These are phyloP conservation scores for Euwallacea fornicatus DNA, from an alignment of 1,140 invertebrate genomes.

Conservation along the genomic window DNA sequence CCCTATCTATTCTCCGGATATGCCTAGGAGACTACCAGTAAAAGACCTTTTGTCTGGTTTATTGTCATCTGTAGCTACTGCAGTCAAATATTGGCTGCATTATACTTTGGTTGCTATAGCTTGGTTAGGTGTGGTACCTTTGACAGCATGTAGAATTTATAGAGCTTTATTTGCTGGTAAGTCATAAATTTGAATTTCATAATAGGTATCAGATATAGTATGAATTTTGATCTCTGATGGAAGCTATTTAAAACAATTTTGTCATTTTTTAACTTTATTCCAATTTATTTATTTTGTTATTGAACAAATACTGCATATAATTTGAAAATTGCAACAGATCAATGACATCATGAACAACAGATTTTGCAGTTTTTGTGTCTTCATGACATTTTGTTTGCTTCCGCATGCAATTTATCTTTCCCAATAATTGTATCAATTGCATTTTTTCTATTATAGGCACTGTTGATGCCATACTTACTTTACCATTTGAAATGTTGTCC, in stretches of 20 bases:
- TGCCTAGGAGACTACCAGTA: constrained; percentile 94
- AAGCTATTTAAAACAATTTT: too few relatives aligned
- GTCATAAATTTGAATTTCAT: background rate
- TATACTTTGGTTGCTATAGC: constrained; percentile 93
- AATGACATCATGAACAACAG: too few relatives aligned
- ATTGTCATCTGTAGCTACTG: constrained; percentile 84
- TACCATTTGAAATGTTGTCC: constrained; percentile 91
- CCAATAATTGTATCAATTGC: too few relatives aligned
- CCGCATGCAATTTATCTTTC: too few relatives aligned
- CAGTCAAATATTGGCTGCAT: constrained; percentile 94
- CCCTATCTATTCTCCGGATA: constrained; percentile 98
- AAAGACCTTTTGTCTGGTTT: constrained; percentile 81
- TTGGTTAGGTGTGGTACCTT: constrained; percentile 97
- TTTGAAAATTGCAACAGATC: too few relatives aligned
- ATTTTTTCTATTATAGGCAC: constrained; percentile 77
- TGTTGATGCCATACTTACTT: constrained; percentile 77
- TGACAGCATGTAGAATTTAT: constrained; percentile 96
- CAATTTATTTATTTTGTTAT: background rate
- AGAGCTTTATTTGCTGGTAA: constrained; percentile 39
- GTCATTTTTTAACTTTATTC: too few relatives aligned
- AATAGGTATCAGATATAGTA: background rate
- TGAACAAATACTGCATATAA: background rate
- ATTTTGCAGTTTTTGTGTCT: too few relatives aligned
- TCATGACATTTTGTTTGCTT: constrained; percentile 58
- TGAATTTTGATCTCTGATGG: too few relatives aligned